Evolutionary conservation across 2,888 invertebrate genomes (phyloP).

Genomic region (Xestia rhomboidea): DNA sequence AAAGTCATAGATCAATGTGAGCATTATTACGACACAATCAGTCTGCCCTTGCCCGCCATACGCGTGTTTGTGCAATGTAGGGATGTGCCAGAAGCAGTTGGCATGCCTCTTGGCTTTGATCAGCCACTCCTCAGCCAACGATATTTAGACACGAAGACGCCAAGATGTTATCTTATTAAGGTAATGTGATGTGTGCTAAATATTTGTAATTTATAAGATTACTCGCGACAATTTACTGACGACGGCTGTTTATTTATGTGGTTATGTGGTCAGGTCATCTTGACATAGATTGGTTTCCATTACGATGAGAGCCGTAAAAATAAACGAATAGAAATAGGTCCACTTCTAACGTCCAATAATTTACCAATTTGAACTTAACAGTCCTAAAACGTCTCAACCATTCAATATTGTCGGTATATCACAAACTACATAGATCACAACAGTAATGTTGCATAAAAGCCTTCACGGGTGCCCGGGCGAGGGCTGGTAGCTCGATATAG

Average conservation of each 20-base stretch:
- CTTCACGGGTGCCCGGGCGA: slow-evolving; percentile 28
- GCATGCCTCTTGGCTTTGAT: slow-evolving; percentile 81
- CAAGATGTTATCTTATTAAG: slow-evolving; percentile 74
- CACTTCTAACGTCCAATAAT: background rate
- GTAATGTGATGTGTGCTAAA: slow-evolving; percentile 67
- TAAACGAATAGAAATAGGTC: background rate
- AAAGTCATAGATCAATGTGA: slow-evolving; percentile 67
- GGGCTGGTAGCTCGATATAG: slow-evolving; percentile 26
- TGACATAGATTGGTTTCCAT: slow-evolving; percentile 3
- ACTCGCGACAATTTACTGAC: slow-evolving; percentile 42
- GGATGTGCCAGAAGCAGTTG: slow-evolving; percentile 85
- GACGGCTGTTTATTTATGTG: slow-evolving; percentile 48
- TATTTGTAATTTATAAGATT: slow-evolving; percentile 63
- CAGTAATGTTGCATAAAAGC: slow-evolving; percentile 6
- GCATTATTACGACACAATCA: slow-evolving; percentile 71
- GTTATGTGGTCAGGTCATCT: slow-evolving; percentile 2
- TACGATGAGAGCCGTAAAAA: background rate
- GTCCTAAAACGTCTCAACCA: too few species aligned
- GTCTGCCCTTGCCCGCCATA: slow-evolving; percentile 79
- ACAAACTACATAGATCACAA: slow-evolving; percentile 5
- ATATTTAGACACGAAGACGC: slow-evolving; percentile 87
- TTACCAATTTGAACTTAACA: too few species aligned
- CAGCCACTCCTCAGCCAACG: slow-evolving; percentile 79
- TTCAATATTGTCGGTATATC: background rate
- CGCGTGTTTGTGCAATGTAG: slow-evolving; percentile 78